phyloP scores from a whole-genome alignment of 1,140 invertebrate species.

The Zaprionus davidi region DNA sequence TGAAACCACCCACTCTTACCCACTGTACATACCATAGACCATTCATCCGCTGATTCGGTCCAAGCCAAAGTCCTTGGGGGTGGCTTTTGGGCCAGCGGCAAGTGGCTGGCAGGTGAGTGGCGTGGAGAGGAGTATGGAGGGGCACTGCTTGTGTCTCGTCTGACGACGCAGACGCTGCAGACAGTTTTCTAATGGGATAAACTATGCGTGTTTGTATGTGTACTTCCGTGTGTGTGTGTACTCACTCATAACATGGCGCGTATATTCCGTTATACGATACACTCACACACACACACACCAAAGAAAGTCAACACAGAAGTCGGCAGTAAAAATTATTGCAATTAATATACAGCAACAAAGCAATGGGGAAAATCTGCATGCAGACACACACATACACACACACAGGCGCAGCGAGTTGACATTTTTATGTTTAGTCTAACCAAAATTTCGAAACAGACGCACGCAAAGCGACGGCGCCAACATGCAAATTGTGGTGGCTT shows the following conservation, averaged over 20 bases:
- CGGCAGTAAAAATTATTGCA: slow-evolving; percentile 34
- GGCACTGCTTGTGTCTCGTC: slow-evolving; percentile 49
- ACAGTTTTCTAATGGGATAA: slow-evolving; percentile 74
- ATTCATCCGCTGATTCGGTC: slow-evolving; percentile 19
- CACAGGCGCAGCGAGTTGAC: slow-evolving; percentile 11
- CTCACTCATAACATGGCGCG: slow-evolving; percentile 30
- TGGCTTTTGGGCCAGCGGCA: slow-evolving; percentile 45
- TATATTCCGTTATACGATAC: slow-evolving; percentile 25
- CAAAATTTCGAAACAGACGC: slow-evolving; percentile 41
- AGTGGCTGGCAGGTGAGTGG: slow-evolving; percentile 28
- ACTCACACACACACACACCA: slow-evolving; percentile 16
- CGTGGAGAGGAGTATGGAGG: background rate
- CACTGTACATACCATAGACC: slow-evolving; percentile 14
- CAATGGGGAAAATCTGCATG: slow-evolving; percentile 12
- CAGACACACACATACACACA: slow-evolving; percentile 14
- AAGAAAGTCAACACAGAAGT: slow-evolving; percentile 15
- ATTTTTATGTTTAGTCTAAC: slow-evolving; percentile 38
- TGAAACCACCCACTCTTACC: slow-evolving; percentile 21
- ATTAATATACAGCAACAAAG: slow-evolving; percentile 50
- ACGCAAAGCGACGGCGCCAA: slow-evolving; percentile 61
- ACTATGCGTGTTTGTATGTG: slow-evolving; percentile 42
- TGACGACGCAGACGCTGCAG: slow-evolving; percentile 61
- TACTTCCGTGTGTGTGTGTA: slow-evolving; percentile 13
- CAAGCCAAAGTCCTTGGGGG: slow-evolving; percentile 44
- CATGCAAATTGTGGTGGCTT: background rate